Evolutionary conservation across 2,888 invertebrate genomes (phyloP).

Genomic region (Habroteleia sp.): DNA sequence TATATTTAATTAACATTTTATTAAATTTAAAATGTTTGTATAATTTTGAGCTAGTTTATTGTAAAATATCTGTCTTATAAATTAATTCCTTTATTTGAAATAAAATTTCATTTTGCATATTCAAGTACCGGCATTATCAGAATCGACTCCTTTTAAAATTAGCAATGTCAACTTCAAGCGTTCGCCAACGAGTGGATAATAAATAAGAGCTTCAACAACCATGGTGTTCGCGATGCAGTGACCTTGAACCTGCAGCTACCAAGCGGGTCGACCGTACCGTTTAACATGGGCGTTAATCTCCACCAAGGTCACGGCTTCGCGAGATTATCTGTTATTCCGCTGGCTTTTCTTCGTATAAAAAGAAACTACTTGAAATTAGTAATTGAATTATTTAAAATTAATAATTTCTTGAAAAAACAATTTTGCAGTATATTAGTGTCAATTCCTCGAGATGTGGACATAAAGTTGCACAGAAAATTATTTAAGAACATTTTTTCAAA

Average conservation of each 20-base stretch:
- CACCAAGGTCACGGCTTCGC: constrained; percentile 69
- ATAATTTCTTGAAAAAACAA: too few species aligned
- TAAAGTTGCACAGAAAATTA: too few species aligned
- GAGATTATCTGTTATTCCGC: constrained; percentile 42
- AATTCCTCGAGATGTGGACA: too few species aligned
- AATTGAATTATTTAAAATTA: too few species aligned
- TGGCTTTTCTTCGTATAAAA: constrained; percentile 8
- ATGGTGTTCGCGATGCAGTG: constrained; percentile 45
- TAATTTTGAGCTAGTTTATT: too few species aligned
- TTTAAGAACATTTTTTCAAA: too few species aligned
- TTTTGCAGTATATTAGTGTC: too few species aligned
- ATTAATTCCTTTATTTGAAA: too few species aligned
- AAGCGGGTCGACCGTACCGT: constrained; percentile 69
- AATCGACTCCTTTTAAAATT: constrained; percentile 11
- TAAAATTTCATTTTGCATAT: not conserved
- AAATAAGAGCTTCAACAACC: constrained; percentile 32
- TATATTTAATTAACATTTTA: too few species aligned
- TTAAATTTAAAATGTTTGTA: too few species aligned
- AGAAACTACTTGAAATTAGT: too few species aligned
- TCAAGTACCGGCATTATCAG: constrained; percentile 3
- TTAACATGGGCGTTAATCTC: constrained; percentile 75
- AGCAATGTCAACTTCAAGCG: constrained; percentile 14
- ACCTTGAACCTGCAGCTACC: constrained; percentile 73
- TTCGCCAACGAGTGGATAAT: constrained; percentile 25
- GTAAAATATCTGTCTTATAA: too few species aligned